phyloP scores from a whole-genome alignment of 2,113 vertebrate species.

The Tenrec ecaudatus region DNA sequence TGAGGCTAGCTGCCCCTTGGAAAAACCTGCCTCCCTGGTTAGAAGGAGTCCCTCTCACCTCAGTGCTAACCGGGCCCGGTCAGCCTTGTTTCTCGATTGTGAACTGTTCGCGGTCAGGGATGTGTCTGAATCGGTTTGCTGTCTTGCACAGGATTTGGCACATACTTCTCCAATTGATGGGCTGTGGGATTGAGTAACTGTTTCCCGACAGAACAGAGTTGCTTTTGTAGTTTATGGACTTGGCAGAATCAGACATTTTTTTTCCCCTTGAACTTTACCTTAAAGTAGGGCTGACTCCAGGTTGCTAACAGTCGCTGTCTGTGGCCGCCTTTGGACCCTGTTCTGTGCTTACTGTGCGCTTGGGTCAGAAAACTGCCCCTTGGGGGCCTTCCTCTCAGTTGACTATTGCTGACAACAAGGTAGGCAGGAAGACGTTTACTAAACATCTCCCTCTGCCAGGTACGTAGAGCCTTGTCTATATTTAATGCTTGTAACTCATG shows the following conservation, averaged over 20 bases:
- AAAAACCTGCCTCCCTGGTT: neutral
- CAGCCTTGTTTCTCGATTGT: neutral
- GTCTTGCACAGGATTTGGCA: neutral
- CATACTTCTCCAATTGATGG: neutral
- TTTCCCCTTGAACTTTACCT: neutral
- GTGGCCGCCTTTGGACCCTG: neutral
- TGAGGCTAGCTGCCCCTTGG: neutral
- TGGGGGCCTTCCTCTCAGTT: neutral
- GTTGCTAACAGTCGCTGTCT: neutral
- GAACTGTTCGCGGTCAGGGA: neutral
- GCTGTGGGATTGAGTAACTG: constrained; percentile 8
- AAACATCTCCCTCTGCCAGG: neutral
- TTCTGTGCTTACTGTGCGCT: neutral
- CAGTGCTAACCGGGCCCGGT: too few species aligned
- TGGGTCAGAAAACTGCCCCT: neutral
- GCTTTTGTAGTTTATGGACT: constrained; percentile 7
- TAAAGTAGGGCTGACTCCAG: constrained; percentile 42
- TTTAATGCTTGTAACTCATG: neutral
- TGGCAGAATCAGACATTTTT: neutral
- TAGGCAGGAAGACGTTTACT: neutral
- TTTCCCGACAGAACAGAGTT: neutral
- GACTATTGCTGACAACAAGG: neutral
- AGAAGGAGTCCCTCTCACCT: neutral
- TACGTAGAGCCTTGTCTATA: neutral
- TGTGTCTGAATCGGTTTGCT: neutral